Percentiles rank a stretch among this genome's conserved stretches.
These are phyloP conservation scores for Petaurus breviceps DNA, from an alignment of 2,113 vertebrate genomes.

Conservation along the genomic window DNA sequence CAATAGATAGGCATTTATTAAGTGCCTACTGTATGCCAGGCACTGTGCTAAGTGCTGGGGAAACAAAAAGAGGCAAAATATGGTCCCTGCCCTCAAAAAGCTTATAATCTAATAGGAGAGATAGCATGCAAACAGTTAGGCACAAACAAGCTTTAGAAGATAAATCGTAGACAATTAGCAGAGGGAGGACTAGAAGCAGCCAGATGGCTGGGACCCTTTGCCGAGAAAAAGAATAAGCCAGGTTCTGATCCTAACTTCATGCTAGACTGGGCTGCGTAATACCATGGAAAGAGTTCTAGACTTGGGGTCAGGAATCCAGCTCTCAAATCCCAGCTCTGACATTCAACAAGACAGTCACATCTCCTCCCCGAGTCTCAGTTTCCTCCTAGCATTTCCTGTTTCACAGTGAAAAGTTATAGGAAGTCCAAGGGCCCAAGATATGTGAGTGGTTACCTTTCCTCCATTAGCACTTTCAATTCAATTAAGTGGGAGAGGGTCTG, in stretches of 20 bases:
- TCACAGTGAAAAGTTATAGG: not conserved
- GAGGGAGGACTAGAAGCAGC: not conserved
- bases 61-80: not conserved
- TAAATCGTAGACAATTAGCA: not conserved
- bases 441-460: not conserved
- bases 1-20: not conserved
- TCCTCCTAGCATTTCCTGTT: not conserved
- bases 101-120: not conserved
- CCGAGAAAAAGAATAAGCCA: not conserved
- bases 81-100: not conserved
- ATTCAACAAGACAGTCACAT: not conserved
- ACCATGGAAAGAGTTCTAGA: not conserved
- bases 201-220: not conserved
- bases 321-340: not conserved
- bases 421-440: not conserved
- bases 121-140: not conserved
- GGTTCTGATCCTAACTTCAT: not conserved
- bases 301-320: no score
- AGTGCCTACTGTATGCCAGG: not conserved
- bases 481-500: not conserved
- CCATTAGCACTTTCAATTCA: not conserved
- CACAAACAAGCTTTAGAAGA: not conserved
- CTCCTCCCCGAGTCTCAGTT: not conserved
- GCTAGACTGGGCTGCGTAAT: not conserved
- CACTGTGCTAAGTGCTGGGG: not conserved